A percentile compares a stretch with the other conserved stretches of the same genome.
Evolutionary conservation across 2,797 vertebrate genomes (phyloP).

Genomic region (Danionella dracula): DNA sequence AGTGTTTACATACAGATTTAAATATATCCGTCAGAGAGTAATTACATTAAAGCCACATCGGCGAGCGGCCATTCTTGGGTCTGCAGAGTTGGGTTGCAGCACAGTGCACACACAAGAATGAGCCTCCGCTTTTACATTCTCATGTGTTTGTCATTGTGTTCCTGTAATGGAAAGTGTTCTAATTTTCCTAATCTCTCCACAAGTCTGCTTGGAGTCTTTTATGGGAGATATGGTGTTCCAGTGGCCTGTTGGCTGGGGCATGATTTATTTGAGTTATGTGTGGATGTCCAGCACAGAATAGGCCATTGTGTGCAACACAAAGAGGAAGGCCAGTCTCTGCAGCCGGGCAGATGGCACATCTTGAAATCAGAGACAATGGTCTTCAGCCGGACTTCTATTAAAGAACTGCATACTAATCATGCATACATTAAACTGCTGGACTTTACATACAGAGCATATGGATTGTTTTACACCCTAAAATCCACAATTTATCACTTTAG

Average conservation of each 20-base stretch:
- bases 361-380: constrained; percentile 52
- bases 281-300: constrained; percentile 52
- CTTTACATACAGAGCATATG: constrained; percentile 36
- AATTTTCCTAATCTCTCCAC: constrained; percentile 30
- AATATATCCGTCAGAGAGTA: constrained; percentile 49
- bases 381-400: constrained; percentile 47
- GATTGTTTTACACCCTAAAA: neutral
- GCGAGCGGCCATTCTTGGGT: constrained; percentile 31
- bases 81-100: neutral
- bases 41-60: constrained; percentile 46
- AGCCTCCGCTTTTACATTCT: neutral
- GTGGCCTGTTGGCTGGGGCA: constrained; percentile 58
- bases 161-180: constrained; percentile 15
- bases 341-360: constrained; percentile 52
- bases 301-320: constrained; percentile 48
- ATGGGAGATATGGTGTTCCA: constrained; percentile 25
- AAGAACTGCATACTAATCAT: constrained; percentile 50
- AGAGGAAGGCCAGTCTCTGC: constrained; percentile 47
- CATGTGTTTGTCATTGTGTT: constrained; percentile 18
- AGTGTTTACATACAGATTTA: constrained; percentile 49
- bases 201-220: constrained; percentile 18
- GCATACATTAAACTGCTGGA: constrained; percentile 44
- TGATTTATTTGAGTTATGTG: constrained; percentile 70
- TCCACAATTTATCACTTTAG: neutral
- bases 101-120: neutral